Evolutionary conservation across 2,888 invertebrate species (phyloP).

Genomic region (Coecobrya sp.): DNA sequence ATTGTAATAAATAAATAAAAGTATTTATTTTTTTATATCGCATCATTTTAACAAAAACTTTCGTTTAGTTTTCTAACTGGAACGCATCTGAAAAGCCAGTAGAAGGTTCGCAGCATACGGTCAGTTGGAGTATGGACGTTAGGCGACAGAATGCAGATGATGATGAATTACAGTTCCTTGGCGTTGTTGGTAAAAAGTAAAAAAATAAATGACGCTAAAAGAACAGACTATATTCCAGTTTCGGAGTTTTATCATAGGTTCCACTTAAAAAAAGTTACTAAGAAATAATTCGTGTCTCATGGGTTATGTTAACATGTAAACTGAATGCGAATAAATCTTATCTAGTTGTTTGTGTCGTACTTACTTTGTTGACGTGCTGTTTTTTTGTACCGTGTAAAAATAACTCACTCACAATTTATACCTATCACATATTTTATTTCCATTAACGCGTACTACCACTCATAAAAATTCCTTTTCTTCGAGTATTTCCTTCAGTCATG

Average conservation of each 20-base stretch:
- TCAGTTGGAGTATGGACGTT: constrained; percentile 57
- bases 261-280: background rate
- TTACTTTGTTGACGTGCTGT: background rate
- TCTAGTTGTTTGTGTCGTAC: constrained; percentile 32
- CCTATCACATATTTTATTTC: background rate
- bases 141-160: constrained; percentile 49
- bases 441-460: too few relatives aligned
- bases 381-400: background rate
- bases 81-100: constrained; percentile 62
- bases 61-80: constrained; percentile 78
- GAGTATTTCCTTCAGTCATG: too few relatives aligned
- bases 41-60: constrained; percentile 66
- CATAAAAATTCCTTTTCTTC: too few relatives aligned
- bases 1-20: constrained; percentile 46
- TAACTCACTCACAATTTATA: background rate
- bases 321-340: constrained; percentile 23
- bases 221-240: constrained; percentile 47
- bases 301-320: constrained; percentile 14
- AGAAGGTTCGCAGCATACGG: constrained; percentile 45
- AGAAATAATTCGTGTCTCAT: background rate
- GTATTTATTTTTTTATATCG: constrained; percentile 59
- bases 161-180: constrained; percentile 23
- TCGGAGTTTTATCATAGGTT: constrained; percentile 13
- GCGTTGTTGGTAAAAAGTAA: background rate
- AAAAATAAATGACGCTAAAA: constrained; percentile 38